Evolutionary conservation across 2,888 invertebrate genomes (phyloP).

Genomic region (Orgyia antiqua): DNA sequence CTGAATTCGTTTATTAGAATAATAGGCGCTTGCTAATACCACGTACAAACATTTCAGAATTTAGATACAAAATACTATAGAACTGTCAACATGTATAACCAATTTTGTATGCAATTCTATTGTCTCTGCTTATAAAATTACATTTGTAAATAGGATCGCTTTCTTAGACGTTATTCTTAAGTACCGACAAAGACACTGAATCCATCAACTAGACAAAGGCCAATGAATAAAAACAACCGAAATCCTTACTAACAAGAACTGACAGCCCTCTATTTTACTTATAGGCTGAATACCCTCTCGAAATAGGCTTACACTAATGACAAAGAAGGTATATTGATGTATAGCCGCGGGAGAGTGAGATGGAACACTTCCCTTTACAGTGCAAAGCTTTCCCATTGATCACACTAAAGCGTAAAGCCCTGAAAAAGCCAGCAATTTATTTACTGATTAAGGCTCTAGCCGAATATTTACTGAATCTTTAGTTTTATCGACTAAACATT

Average conservation of each 20-base stretch:
- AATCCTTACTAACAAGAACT: constrained; percentile 59
- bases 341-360: constrained; percentile 33
- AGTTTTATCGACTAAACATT: no score
- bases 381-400: constrained; percentile 68
- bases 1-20: no score
- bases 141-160: no score
- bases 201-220: no score
- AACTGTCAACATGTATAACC: no score
- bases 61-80: no score
- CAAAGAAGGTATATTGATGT: constrained; percentile 29
- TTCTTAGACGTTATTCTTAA: not conserved
- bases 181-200: constrained; percentile 22
- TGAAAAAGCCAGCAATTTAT: constrained; percentile 73
- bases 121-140: no score
- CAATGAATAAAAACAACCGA: constrained; percentile 38
- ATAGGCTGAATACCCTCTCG: constrained; percentile 40
- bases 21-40: no score
- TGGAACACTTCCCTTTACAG: constrained; percentile 56
- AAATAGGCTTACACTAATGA: constrained; percentile 44
- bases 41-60: no score
- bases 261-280: constrained; percentile 41
- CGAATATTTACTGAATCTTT: no score
- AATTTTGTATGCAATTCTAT: no score
- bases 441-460: constrained; percentile 59
- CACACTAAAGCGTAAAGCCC: constrained; percentile 70